Evolutionary conservation across 1,140 invertebrate genomes (phyloP).

Genomic region (Nautilus pompilius): DNA sequence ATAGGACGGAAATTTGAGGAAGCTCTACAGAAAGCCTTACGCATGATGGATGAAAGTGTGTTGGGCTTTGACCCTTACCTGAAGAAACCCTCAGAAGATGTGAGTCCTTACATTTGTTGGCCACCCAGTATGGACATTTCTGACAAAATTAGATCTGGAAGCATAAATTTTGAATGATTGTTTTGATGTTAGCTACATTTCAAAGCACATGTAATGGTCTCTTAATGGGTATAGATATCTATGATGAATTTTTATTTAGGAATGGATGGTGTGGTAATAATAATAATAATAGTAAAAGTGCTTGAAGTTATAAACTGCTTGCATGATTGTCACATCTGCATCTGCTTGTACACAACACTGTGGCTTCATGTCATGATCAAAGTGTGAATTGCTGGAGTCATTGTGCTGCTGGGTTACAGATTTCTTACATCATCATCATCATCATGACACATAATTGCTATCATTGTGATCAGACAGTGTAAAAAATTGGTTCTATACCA

Average conservation of each 20-base stretch:
- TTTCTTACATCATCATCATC: no score
- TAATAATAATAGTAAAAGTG: no score
- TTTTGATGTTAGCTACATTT: no score
- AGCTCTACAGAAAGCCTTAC: conserved; percentile 96
- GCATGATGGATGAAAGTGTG: conserved; percentile 96
- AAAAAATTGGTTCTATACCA: no score
- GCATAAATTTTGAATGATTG: no score
- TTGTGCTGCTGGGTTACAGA: background rate
- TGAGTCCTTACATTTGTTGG: conserved; percentile 27
- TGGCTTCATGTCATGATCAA: background rate
- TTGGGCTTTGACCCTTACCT: conserved; percentile 90
- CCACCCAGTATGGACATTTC: background rate
- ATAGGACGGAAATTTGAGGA: conserved; percentile 97
- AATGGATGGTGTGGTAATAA: background rate
- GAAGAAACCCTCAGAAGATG: conserved; percentile 72
- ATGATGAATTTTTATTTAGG: background rate
- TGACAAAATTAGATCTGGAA: background rate
- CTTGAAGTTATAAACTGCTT: no score
- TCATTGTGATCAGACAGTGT: no score
- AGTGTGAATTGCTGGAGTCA: background rate
- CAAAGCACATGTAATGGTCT: no score
- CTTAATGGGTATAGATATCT: background rate
- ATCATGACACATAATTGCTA: no score
- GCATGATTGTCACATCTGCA: no score
- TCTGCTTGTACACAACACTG: no score